phyloP scores from a whole-genome alignment of 1,140 invertebrate species.

The Cyrtorhinus lividipennis region DNA sequence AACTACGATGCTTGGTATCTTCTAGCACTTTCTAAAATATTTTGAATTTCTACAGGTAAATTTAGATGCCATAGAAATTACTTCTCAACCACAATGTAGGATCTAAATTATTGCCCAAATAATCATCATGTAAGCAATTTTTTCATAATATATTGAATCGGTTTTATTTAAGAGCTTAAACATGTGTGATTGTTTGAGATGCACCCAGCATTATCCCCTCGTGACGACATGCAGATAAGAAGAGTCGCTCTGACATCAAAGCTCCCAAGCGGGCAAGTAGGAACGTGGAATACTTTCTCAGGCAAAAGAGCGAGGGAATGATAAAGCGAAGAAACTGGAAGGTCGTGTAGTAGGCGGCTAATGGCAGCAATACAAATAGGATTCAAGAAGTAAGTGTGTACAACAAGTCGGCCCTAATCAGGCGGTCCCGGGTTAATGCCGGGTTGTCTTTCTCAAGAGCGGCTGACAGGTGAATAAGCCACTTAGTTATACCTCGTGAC shows the following conservation, averaged over 20 bases:
- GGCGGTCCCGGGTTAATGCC: constrained; percentile 4
- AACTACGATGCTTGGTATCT: too few species aligned
- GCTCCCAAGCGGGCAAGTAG: background rate
- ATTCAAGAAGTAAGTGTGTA: constrained; percentile 12
- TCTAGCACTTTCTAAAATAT: too few species aligned
- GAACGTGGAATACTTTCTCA: background rate
- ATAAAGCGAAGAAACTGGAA: background rate
- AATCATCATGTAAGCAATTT: too few species aligned
- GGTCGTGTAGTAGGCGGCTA: constrained; percentile 12
- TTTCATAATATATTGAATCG: too few species aligned
- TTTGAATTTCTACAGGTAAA: too few species aligned
- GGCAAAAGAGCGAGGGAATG: background rate
- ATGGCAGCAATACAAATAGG: constrained; percentile 11
- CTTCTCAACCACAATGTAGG: too few species aligned
- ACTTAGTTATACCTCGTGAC: constrained; percentile 13
- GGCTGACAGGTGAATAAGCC: constrained; percentile 12
- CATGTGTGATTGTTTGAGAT: too few species aligned
- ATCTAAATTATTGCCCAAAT: too few species aligned
- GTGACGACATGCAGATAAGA: background rate
- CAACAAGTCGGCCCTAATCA: constrained; percentile 11
- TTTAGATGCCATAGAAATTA: too few species aligned
- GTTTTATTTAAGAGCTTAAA: too few species aligned
- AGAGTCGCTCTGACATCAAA: background rate
- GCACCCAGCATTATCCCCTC: background rate
- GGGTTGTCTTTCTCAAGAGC: constrained; percentile 3